Base-by-base conservation (phyloP, 2,888 invertebrate genomes). In the Drosophila yooni region DNA sequence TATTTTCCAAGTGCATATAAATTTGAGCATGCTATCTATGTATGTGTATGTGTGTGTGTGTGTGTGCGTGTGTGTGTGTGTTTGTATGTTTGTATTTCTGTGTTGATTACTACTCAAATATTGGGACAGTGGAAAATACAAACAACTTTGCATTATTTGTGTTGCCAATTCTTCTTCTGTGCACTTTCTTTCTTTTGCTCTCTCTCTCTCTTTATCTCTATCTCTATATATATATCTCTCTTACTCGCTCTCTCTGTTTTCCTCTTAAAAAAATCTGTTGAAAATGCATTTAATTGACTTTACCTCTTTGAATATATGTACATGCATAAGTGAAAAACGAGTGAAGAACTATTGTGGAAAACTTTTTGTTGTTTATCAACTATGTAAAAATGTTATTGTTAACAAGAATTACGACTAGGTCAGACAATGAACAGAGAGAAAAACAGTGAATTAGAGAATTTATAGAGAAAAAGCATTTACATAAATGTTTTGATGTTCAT, bases 81-180 rank as follows among this genome's bases (percentile, higher is more conserved):
- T 29, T 5, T 0, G 27, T 50, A n/a, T 27, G 18, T 51, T 51
- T 18, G 51, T n/a, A 31, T 25, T 57, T 15, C 21, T 31, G 57
- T 31, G 40, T 57, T 57, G 43, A 57, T 79, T 82, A 76, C 81
- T 81, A 81, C 68, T 83, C 83, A 83, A 82, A 82, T 83, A 83
- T 78, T 74, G 81, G 25, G 34, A 51, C 40, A 63, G 40, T 36
- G 56, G 27, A 40, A 68, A 68, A 38, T 38, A 58, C 21, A 18
- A 57, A 31, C 43, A 43, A 6, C 31, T 43, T 31, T 31, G 43
- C 31, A 31, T 31, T 57, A 57, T 31, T 57, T 57, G 31, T 57
- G 40, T 57, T 21, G 40, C 29, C 29, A 57, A 57, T 57, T 57
- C n/a, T 56, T n/a, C 27, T n/a, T n/a, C 5, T n/a, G 2, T 40